Base-by-base conservation (phyloP, 2,888 invertebrate species). In the Polyommatus iphigenia region DNA sequence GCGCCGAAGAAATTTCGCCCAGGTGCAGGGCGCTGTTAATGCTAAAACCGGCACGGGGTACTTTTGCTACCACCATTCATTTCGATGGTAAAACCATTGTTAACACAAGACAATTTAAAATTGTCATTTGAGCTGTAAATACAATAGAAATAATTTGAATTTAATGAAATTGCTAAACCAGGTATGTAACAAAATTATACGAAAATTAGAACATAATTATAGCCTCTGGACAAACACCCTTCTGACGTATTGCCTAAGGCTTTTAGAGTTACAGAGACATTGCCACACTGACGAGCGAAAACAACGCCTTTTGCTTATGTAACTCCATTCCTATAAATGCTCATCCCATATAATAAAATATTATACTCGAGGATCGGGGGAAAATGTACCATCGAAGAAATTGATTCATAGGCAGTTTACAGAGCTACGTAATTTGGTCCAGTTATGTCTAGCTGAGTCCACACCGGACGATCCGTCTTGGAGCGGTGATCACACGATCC, bases 251-350 rank as follows among this genome's bases (percentile, higher is more conserved):
- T 91, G 85, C 89, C 85, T 83, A 90, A 90, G 83, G 72, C 54
- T 59, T 80, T 86, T 87, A 79, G 88, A 89, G 88, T 89, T 88
- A 89, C 88, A 88, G 88, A 89, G 82, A 84, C 83, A 84, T 90
- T 90, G 88, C 90, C 87, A 86, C 88, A 91, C 85, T 86, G 89
- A 87, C 86, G 86, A 84, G 83, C 84, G 84, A 87, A 84, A 85
- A 88, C 86, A 87, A 87, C 89, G 89, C 87, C 88, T 87, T 87
- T 84, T 81, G 78, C 85, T 90, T 90, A 90, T 88, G 87, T 89
- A 90, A 90, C 82, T 79, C 78, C 81, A 80, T 79, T 79, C 71
- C 78, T 78, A 77, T 79, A 79, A 78, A 79, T 29, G 76, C 54
- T 79, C 78, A 78, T 81, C 78, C 78, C 79, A 73, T 13, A 18